Evolutionary conservation across 1,140 invertebrate species (phyloP), one percentile per base, ranked within the genome.

Genomic region (Orussus abietinus): DNA sequence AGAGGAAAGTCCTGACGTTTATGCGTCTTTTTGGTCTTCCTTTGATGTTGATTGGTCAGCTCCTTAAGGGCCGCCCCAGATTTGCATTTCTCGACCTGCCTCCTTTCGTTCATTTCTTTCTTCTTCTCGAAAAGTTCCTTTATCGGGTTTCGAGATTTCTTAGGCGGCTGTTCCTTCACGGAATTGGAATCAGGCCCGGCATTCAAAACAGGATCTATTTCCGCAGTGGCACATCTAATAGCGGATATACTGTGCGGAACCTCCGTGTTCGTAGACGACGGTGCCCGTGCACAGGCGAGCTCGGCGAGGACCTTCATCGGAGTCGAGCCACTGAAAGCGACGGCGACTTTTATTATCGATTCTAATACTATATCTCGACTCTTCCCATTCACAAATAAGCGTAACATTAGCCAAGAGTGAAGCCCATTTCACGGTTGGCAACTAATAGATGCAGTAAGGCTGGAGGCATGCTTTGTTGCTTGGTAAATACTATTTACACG

Each of bases 271-370:
- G 49, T 72, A 1, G 63, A 58, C 0, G 60, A 59, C 17, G 71
- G 69, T 0, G 62, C 71, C 36, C 69, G 59, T 0, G 71, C 71
- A 25, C 71, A 72, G 0, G 71, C 71, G 4, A 74, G 38, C 45
- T 74, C 71, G 4, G 71, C 71, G n/a, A 74, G 36, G 1, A 74
- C 60, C 33, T 70, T 72, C 68, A 74, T 74, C 5, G 71, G 67
- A 14, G 64, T 60, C 2, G 71, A 72, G 18, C 63, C 64, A 53
- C 67, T 70, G 47, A 14, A 55, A 55, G 53, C 22, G 26, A 36
- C 39, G 44, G n/a, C n/a, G n/a, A n/a, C n/a, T n/a, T n/a, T n/a
- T n/a, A n/a, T n/a, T n/a, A n/a, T n/a, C n/a, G n/a, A n/a, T n/a
- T n/a, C n/a, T n/a, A n/a, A n/a, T n/a, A n/a, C n/a, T n/a, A n/a